phyloP scores from a whole-genome alignment of 2,888 invertebrate species.

The Drosophila anceps region DNA sequence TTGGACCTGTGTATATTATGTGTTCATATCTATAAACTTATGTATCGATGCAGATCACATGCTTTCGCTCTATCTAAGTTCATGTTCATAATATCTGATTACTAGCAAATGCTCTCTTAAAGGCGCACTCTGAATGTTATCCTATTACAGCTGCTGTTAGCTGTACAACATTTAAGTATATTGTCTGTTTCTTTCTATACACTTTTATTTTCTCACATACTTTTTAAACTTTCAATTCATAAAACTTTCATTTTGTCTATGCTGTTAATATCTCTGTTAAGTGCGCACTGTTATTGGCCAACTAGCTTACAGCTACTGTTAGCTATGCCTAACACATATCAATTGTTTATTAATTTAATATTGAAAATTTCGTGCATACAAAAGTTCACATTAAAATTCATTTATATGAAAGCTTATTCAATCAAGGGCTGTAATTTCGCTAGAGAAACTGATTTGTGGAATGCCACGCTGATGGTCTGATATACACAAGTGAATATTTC shows the following conservation, averaged over 20 bases:
- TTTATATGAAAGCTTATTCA: too few relatives aligned
- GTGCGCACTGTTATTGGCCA: not conserved
- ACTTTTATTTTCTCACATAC: not conserved
- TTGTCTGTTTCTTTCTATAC: too few relatives aligned
- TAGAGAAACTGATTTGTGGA: constrained; percentile 11
- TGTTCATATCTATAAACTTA: too few relatives aligned
- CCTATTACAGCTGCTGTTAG: too few relatives aligned
- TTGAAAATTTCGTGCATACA: too few relatives aligned
- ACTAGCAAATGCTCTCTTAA: not conserved
- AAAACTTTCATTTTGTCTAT: not conserved
- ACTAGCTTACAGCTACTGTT: not conserved
- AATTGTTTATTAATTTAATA: too few relatives aligned
- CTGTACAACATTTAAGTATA: not conserved
- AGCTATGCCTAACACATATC: not conserved
- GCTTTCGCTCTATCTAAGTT: not conserved
- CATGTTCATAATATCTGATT: not conserved
- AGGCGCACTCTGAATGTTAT: not conserved
- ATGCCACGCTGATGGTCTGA: constrained; percentile 9
- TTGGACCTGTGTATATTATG: not conserved
- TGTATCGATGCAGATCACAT: too few relatives aligned
- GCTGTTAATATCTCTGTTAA: not conserved
- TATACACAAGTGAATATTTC: constrained; percentile 10
- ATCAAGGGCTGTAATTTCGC: too few relatives aligned
- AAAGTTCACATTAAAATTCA: too few relatives aligned
- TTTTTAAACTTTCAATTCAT: not conserved